These are phyloP conservation scores for Tridacna gigas DNA, from an alignment of 2,888 invertebrate species.

Conservation along the genomic window DNA sequence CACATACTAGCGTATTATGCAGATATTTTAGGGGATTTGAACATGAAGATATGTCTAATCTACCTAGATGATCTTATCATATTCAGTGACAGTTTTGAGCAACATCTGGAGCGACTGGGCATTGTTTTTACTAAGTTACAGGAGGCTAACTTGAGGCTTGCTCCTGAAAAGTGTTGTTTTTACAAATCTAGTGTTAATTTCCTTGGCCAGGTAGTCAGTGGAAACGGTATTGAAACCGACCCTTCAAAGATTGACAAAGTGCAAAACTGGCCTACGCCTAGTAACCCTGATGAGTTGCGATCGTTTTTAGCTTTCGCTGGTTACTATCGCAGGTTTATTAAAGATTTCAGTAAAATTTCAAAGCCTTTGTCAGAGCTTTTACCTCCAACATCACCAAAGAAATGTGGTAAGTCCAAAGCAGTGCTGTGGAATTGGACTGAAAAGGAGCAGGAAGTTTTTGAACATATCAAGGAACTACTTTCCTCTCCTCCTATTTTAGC, in stretches of 20 bases:
- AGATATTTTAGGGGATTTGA: background rate
- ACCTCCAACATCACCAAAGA: slow-evolving; percentile 31
- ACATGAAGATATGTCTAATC: slow-evolving; percentile 19
- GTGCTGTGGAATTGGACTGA: slow-evolving; percentile 29
- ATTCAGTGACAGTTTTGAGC: slow-evolving; percentile 2
- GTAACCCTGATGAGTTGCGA: no score
- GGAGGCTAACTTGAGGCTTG: background rate
- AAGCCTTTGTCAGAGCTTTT: no score
- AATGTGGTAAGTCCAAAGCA: slow-evolving; percentile 24
- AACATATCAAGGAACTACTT: slow-evolving; percentile 1
- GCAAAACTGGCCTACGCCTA: slow-evolving; percentile 34
- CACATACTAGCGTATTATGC: slow-evolving; percentile 3
- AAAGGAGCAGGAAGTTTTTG: slow-evolving; percentile 25
- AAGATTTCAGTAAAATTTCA: no score
- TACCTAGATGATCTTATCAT: slow-evolving; percentile 18
- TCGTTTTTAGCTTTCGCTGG: slow-evolving; percentile 32
- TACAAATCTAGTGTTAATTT: slow-evolving; percentile 10
- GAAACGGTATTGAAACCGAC: slow-evolving; percentile 29
- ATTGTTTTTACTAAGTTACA: background rate
- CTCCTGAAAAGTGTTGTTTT: slow-evolving; percentile 17
- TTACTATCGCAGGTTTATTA: slow-evolving; percentile 36
- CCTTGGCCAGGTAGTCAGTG: slow-evolving; percentile 33
- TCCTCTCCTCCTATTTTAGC: no score
- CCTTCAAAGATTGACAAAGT: slow-evolving; percentile 29
- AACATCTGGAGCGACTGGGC: slow-evolving; percentile 13